Evolutionary conservation across 2,888 invertebrate species (phyloP).

Genomic region (Agrilus biguttatus): DNA sequence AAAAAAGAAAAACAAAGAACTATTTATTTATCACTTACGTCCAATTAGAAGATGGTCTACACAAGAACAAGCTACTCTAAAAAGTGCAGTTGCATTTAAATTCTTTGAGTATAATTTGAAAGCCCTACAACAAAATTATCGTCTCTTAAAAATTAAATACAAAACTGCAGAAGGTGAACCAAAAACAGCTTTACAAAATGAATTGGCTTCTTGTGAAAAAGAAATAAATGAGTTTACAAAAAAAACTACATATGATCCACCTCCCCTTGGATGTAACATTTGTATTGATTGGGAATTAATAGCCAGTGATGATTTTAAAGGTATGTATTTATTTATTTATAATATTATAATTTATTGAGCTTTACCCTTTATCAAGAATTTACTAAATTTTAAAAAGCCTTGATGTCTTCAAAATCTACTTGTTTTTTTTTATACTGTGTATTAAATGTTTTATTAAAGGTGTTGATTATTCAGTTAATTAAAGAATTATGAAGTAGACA

Average conservation of each 20-base stretch:
- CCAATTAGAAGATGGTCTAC: constrained; percentile 34
- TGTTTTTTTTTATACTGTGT: too few species aligned
- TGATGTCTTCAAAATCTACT: too few species aligned
- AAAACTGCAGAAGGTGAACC: background rate
- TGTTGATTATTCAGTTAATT: too few species aligned
- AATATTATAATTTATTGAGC: constrained; percentile 1
- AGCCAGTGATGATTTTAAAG: constrained; percentile 27
- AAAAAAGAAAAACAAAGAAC: constrained; percentile 23
- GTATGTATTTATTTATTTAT: constrained; percentile 5
- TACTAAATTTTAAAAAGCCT: background rate
- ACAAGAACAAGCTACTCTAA: constrained; percentile 40
- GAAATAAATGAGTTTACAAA: constrained; percentile 8
- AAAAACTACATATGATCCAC: constrained; percentile 10
- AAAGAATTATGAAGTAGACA: too few species aligned
- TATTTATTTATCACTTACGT: constrained; percentile 16
- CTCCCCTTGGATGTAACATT: constrained; percentile 16
- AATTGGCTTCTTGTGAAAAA: constrained; percentile 12
- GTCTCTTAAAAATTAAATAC: background rate
- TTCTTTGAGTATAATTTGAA: constrained; percentile 24
- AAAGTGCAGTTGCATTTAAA: constrained; percentile 27
- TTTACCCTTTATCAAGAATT: background rate
- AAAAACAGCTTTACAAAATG: background rate
- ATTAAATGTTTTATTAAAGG: too few species aligned
- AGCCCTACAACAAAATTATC: constrained; percentile 16
- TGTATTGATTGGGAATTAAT: constrained; percentile 47